These are phyloP conservation scores for Huso huso DNA, from an alignment of 2,797 vertebrate genomes.

Conservation along the genomic window DNA sequence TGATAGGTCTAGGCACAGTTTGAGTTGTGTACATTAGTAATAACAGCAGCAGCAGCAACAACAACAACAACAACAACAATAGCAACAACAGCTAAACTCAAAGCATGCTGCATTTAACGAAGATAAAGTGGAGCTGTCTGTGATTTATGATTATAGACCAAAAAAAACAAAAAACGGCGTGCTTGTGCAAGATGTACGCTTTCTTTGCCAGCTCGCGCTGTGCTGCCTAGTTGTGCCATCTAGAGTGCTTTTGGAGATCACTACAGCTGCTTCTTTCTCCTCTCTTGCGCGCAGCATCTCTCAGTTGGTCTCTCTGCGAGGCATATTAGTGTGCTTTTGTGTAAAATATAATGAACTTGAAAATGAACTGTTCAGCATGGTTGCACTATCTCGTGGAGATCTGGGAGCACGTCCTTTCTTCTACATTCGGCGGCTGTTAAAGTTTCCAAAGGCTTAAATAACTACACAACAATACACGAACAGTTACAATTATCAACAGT, in stretches of 20 bases:
- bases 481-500: no score
- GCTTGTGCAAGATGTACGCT: not conserved
- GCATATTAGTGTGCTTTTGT: not conserved
- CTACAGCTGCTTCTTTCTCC: constrained; percentile 10
- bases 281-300: constrained; percentile 7
- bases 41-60: no score
- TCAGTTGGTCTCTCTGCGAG: constrained; percentile 1
- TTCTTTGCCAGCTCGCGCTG: constrained; percentile 3
- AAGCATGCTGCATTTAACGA: no score
- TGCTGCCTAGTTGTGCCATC: constrained; percentile 30
- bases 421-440: not conserved
- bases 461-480: no score
- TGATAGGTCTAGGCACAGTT: no score
- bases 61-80: no score
- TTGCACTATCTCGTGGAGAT: not conserved
- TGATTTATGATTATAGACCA: no score
- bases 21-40: no score
- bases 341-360: not conserved
- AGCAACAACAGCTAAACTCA: no score
- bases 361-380: not conserved
- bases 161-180: not conserved
- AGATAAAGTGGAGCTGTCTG: no score
- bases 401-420: not conserved
- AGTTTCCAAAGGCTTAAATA: not conserved
- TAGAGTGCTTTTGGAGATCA: constrained; percentile 28